phyloP scores from a whole-genome alignment of 1,140 invertebrate species.

The Heliconius melpomene region DNA sequence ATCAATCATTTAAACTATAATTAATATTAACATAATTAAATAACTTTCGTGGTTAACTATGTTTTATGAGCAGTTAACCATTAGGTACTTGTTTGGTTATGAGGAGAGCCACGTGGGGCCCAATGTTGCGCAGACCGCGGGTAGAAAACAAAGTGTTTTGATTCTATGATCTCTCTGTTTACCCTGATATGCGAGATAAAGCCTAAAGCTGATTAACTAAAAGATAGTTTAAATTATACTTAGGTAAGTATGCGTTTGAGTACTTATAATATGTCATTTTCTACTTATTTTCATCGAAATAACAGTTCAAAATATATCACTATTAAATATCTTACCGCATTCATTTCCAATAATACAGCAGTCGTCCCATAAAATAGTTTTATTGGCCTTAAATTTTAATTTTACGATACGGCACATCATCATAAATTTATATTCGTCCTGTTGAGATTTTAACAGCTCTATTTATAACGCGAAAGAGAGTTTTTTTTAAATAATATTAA shows the following conservation, averaged over 20 bases:
- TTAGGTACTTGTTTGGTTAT: not conserved
- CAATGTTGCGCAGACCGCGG: too few species aligned
- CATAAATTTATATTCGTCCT: slow-evolving; percentile 17
- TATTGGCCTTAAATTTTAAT: slow-evolving; percentile 26
- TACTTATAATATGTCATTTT: too few species aligned
- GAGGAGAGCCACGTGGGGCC: too few species aligned
- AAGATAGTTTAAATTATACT: too few species aligned
- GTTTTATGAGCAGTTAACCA: not conserved
- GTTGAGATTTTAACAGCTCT: slow-evolving; percentile 1
- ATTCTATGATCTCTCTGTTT: too few species aligned
- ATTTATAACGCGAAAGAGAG: not conserved
- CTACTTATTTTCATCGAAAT: not conserved
- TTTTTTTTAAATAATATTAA: not conserved
- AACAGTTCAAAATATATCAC: not conserved
- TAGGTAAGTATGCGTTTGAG: too few species aligned
- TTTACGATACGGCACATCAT: slow-evolving; percentile 8
- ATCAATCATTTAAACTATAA: not conserved
- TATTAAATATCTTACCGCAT: not conserved
- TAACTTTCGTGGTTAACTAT: not conserved
- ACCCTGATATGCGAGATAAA: too few species aligned
- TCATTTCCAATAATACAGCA: not conserved
- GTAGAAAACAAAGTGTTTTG: too few species aligned
- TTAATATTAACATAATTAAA: not conserved
- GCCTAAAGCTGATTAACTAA: too few species aligned
- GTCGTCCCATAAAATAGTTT: slow-evolving; percentile 31